A percentile compares a stretch with the other conserved stretches of the same genome.
phyloP scores from a whole-genome alignment of 2,113 vertebrate species.

The Tragelaphus strepsiceros region DNA sequence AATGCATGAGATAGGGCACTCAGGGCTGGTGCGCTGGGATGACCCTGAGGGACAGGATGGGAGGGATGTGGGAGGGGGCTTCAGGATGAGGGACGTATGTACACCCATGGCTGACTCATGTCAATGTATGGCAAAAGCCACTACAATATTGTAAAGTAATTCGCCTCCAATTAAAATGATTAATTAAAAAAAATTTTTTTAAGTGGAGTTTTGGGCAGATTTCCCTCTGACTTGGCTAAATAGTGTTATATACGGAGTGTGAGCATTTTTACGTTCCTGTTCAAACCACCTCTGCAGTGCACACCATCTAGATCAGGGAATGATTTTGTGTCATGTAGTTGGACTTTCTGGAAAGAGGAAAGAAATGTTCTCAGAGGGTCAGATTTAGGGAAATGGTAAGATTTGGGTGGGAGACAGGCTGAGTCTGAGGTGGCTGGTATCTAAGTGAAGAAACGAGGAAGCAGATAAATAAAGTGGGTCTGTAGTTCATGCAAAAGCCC shows the following conservation, averaged over 20 bases:
- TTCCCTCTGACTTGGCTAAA: too few species aligned
- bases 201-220: background rate
- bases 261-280: background rate
- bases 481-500: background rate
- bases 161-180: background rate
- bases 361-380: background rate
- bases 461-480: too few species aligned
- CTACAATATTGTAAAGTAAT: background rate
- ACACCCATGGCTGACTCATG: background rate
- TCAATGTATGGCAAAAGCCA: background rate
- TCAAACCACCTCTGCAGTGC: rapidly evolving
- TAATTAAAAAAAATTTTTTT: background rate
- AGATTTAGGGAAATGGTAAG: background rate
- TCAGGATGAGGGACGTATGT: background rate
- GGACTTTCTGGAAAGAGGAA: background rate
- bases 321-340: background rate
- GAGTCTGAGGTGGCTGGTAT: too few species aligned
- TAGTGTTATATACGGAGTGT: rapidly evolving
- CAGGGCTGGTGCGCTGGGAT: background rate
- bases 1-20: background rate
- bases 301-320: too few species aligned
- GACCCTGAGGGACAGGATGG: background rate
- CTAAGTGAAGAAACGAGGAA: background rate
- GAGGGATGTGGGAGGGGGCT: rapidly evolving
- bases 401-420: background rate